A percentile compares a stretch with the other conserved stretches of the same genome.
Conservation (phyloP, 2,797 vertebrate genomes). For the Lagothrix lagotricha region DNA sequence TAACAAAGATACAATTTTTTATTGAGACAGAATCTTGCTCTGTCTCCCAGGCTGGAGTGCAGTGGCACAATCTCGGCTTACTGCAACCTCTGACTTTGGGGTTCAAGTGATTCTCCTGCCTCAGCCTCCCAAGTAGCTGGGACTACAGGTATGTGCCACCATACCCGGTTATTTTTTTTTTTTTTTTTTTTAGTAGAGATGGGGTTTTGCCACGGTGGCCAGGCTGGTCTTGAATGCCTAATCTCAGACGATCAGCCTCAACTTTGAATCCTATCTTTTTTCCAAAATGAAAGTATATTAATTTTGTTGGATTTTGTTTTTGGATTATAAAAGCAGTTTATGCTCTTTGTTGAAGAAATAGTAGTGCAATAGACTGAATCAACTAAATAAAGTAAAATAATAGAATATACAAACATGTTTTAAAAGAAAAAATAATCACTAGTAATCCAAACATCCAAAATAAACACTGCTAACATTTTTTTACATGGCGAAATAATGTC, state of each 20-base stretch:
- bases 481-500: neutral
- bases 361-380: neutral
- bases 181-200: neutral
- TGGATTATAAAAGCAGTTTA: neutral
- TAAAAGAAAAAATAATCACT: neutral
- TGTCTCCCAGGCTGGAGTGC: neutral
- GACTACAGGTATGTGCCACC: neutral
- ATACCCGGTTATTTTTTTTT: neutral
- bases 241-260: neutral
- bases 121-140: neutral
- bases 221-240: neutral
- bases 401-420: neutral
- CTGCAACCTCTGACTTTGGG: neutral
- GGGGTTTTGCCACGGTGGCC: neutral
- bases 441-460: neutral
- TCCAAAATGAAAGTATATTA: neutral
- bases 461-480: neutral
- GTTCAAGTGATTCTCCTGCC: neutral
- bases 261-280: neutral
- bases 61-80: neutral
- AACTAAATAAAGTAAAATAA: neutral
- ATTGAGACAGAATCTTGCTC: neutral
- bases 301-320: neutral
- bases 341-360: neutral
- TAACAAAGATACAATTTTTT: neutral